These are phyloP conservation scores for Puffinus mauretanicus DNA, from an alignment of 2,113 vertebrate genomes.

Conservation along the genomic window DNA sequence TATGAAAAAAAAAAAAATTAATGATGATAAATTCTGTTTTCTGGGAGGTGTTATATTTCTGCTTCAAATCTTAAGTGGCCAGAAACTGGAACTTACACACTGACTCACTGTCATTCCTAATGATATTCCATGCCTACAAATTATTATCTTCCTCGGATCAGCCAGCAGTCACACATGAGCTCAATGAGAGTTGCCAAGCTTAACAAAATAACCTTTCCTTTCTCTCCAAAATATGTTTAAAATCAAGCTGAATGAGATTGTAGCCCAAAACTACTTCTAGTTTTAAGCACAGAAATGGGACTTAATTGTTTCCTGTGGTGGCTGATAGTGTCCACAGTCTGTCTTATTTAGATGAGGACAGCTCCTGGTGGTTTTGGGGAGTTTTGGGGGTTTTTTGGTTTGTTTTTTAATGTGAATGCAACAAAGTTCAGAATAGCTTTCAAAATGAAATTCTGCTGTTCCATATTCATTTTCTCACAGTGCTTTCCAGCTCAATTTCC, in stretches of 20 bases:
- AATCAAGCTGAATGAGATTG: not conserved
- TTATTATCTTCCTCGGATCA: not conserved
- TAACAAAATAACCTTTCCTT: not conserved
- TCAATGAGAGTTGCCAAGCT: not conserved
- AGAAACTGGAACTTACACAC: not conserved
- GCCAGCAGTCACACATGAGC: not conserved
- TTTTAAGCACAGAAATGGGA: not conserved
- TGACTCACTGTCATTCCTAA: not conserved
- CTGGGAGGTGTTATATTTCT: not conserved
- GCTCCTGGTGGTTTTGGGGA: not conserved
- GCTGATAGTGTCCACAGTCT: accelerated
- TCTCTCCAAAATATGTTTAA: not conserved
- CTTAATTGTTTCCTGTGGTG: not conserved
- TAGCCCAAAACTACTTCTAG: not conserved
- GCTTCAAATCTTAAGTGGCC: not conserved
- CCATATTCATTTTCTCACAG: not conserved
- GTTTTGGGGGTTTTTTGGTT: not conserved
- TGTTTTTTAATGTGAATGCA: not conserved
- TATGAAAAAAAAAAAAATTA: accelerated
- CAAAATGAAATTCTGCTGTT: not conserved
- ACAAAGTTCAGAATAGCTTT: not conserved
- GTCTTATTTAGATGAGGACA: not conserved
- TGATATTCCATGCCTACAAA: not conserved
- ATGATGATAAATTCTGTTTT: not conserved
- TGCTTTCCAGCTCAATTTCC: not conserved